A percentile compares a stretch with the other conserved stretches of the same genome.
phyloP scores from a whole-genome alignment of 1,140 invertebrate genomes.

The Ceratosolen solmsi region DNA sequence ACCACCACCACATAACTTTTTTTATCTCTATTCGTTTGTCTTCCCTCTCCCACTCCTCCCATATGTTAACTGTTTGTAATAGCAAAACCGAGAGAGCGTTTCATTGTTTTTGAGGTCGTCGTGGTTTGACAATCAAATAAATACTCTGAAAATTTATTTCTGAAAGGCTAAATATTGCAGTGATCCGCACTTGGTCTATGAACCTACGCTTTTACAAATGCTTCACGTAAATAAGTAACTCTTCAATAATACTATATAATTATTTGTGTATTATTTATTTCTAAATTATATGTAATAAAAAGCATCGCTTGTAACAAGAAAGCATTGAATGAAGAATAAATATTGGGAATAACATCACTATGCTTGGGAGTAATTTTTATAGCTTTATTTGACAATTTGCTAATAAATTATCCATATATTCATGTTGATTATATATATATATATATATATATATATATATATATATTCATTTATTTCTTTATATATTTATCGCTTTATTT shows the following conservation, averaged over 20 bases:
- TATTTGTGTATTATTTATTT: not conserved
- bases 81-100: not conserved
- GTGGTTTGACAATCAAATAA: constrained; percentile 7
- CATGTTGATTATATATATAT: no score
- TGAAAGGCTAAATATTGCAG: not conserved
- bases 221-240: not conserved
- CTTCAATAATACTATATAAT: not conserved
- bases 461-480: no score
- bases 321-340: not conserved
- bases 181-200: not conserved
- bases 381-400: no score
- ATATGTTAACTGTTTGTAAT: not conserved
- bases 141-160: not conserved
- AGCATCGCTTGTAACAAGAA: not conserved
- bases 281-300: not conserved
- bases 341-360: no score
- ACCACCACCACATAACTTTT: not conserved
- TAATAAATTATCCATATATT: no score
- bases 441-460: no score
- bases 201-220: not conserved
- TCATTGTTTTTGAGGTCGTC: not conserved
- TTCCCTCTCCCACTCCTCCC: not conserved
- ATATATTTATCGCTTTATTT: no score
- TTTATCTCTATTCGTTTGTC: not conserved
- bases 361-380: no score